These are phyloP conservation scores for Nezara viridula DNA, from an alignment of 2,888 invertebrate genomes.

Conservation along the genomic window DNA sequence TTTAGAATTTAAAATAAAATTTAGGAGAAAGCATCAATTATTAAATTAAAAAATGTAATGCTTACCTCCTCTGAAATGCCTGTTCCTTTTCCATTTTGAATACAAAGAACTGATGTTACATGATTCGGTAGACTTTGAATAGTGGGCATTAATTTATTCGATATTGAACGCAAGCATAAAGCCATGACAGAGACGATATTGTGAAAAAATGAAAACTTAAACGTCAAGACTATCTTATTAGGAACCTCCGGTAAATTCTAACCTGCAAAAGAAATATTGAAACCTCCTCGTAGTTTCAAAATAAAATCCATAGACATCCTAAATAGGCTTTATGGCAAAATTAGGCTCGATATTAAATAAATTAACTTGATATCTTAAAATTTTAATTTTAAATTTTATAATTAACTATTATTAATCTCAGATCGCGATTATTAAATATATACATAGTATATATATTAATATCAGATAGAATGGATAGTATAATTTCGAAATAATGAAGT, in stretches of 20 bases:
- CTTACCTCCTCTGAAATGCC: constrained; percentile 35
- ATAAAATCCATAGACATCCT: constrained; percentile 11
- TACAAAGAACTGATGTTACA: neutral
- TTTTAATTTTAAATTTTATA: too few species aligned
- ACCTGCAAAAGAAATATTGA: constrained; percentile 47
- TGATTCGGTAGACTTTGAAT: constrained; percentile 72
- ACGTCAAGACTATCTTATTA: constrained; percentile 9
- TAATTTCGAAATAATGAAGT: too few species aligned
- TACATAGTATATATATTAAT: too few species aligned
- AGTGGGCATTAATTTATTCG: constrained; percentile 73
- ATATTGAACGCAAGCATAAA: constrained; percentile 73
- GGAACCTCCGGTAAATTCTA: constrained; percentile 26
- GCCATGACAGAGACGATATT: constrained; percentile 65
- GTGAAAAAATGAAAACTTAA: neutral
- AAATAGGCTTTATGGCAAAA: neutral
- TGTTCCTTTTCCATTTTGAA: neutral
- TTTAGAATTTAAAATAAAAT: neutral
- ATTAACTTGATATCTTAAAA: too few species aligned
- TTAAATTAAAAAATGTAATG: too few species aligned
- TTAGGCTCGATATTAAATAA: too few species aligned
- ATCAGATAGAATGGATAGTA: too few species aligned
- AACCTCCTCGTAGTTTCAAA: neutral
- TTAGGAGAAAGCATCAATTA: too few species aligned
- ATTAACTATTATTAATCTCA: too few species aligned
- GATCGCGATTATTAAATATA: too few species aligned